Evolutionary conservation across 2,113 vertebrate species (phyloP).

Genomic region (Pitta sordida): DNA sequence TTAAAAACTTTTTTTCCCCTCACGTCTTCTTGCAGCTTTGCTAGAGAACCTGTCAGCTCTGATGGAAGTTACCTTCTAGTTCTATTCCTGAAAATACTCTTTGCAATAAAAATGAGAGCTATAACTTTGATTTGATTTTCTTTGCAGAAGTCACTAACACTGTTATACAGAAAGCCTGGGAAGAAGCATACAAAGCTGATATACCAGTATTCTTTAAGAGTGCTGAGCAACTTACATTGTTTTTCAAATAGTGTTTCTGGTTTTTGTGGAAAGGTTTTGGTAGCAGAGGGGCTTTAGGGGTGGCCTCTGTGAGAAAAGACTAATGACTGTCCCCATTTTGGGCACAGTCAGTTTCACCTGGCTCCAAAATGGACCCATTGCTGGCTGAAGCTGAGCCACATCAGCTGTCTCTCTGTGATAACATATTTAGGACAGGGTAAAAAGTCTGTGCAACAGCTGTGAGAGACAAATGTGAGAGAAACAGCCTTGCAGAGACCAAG

Average conservation of each 20-base stretch:
- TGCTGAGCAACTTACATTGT: neutral
- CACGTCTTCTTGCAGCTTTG: neutral
- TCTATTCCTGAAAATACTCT: neutral
- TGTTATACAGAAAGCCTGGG: neutral
- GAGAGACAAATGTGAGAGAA: neutral
- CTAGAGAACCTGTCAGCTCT: neutral
- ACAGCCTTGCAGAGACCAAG: rapidly evolving
- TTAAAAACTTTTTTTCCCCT: neutral
- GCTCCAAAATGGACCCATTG: neutral
- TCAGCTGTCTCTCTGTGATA: neutral
- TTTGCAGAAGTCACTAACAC: neutral
- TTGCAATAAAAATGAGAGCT: neutral
- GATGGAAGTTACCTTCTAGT: neutral
- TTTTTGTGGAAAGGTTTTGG: neutral
- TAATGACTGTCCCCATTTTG: rapidly evolving
- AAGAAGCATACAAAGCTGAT: neutral
- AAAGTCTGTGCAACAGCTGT: neutral
- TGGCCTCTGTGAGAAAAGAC: neutral
- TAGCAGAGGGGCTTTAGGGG: neutral
- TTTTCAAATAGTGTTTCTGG: neutral
- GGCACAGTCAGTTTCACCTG: neutral
- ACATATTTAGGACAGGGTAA: neutral
- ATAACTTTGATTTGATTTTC: neutral
- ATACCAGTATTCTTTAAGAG: neutral
- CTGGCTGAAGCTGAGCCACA: neutral